Evolutionary conservation across 2,888 invertebrate species (phyloP), one percentile per base, ranked within the genome.

Genomic region (Pachydiplax longipennis): DNA sequence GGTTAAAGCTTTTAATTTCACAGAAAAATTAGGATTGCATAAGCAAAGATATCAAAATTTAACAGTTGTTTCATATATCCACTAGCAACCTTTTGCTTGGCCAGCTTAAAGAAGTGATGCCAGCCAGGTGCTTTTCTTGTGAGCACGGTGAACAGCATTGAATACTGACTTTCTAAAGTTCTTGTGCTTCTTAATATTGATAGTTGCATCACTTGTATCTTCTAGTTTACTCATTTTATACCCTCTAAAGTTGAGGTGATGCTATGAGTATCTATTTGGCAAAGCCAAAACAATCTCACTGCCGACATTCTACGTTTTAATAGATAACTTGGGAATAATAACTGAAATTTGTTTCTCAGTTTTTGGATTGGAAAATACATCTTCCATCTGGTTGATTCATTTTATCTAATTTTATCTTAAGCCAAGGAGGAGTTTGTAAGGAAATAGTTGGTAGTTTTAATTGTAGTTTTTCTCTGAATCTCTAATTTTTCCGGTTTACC

Each of bases 211-310:
- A 73, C 73, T 31, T 25, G 25, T 10, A 2, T 73, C 73, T 31
- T 61, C 87, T 87, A 61, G 31, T 61, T 61, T 87, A 37, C 65
- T 87, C 37, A 58, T 87, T 61, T 87, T 37, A 61, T 61, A 65
- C 35, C 18, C 15, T 37, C 37, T 37, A 87, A 13, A 10, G 61
- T 65, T 22, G 61, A 37, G 87, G 61, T 87, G 58, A 65, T 87
- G 37, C 87, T 37, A 48, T n/a, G n/a, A 87, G 22, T 87, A 61
- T 37, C 61, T 61, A n/a, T 87, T 61, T 87, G 87, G 65, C 87
- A 15, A n/a, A 61, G 87, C 87, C 87, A 87, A 87, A 61, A 87
- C 37, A 73, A 61, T 87, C 87, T 87, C 87, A 87, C 87, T 87
- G 87, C 87, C 87, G 61, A 65, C 87, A 87, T 87, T 37, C 87